Conservation (phyloP, 2,888 invertebrate species). For the Tachina fera region DNA sequence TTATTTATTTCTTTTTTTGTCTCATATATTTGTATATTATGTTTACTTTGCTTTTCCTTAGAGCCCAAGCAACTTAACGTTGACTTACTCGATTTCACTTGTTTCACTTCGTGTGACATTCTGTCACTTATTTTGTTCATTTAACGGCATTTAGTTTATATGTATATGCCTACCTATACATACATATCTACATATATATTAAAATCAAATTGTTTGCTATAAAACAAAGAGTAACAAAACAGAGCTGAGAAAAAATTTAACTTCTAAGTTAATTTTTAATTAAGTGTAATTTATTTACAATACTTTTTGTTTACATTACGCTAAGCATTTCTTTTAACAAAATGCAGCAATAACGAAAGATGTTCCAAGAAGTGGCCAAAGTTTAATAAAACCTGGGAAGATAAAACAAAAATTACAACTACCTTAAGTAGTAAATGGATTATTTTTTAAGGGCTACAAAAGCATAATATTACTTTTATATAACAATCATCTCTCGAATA, state of each 20-base stretch:
- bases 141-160: background rate
- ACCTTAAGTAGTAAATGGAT: no score
- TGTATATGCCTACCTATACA: background rate
- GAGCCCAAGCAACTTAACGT: background rate
- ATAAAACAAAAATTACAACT: no score
- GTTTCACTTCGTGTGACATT: background rate
- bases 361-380: background rate
- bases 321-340: background rate
- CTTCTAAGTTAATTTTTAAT: no score
- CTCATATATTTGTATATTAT: constrained; percentile 2
- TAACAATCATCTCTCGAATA: no score
- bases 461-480: no score
- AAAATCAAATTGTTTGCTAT: background rate
- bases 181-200: background rate
- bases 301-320: background rate
- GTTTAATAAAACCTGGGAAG: no score
- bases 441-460: no score
- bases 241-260: no score
- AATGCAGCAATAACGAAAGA: background rate
- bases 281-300: background rate
- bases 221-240: no score
- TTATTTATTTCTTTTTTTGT: background rate
- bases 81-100: background rate
- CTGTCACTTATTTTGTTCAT: background rate
- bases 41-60: background rate